phyloP scores from a whole-genome alignment of 37 sponge, comb jelly and placozoan species.

The Mnemiopsis leidyi region DNA sequence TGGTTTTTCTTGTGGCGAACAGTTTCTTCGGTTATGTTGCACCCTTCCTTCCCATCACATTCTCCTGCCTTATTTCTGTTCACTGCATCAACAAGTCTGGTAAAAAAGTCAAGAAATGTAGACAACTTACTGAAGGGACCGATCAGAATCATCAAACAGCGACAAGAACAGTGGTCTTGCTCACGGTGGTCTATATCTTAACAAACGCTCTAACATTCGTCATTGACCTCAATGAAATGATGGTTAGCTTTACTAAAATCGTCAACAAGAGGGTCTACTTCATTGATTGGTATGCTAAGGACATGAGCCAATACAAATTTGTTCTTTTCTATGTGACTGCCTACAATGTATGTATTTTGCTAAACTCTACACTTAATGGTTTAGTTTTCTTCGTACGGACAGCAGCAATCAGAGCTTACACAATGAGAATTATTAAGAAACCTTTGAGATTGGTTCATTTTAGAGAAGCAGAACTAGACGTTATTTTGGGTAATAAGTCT shows the following conservation, averaged over 20 bases:
- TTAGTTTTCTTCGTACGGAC: background rate
- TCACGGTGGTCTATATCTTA: background rate
- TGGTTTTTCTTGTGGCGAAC: background rate
- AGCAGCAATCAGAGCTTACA: background rate
- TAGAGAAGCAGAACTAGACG: background rate
- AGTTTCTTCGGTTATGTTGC: background rate
- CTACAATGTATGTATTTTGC: background rate
- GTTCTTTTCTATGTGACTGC: background rate
- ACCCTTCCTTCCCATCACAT: background rate
- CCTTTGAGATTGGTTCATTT: background rate
- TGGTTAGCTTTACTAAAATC: background rate
- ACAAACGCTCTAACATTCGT: background rate
- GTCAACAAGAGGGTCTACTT: background rate
- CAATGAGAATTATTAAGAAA: background rate
- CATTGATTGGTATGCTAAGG: background rate
- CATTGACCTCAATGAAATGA: background rate
- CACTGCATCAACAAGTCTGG: background rate
- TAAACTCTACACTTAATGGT: background rate
- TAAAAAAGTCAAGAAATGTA: background rate
- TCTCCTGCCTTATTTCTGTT: background rate
- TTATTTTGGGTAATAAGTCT: background rate
- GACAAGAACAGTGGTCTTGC: background rate
- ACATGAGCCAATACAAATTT: background rate
- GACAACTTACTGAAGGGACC: background rate
- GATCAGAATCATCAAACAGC: background rate